Evolutionary conservation across 1,140 invertebrate species (phyloP).

Genomic region (Drosophila guanche): DNA sequence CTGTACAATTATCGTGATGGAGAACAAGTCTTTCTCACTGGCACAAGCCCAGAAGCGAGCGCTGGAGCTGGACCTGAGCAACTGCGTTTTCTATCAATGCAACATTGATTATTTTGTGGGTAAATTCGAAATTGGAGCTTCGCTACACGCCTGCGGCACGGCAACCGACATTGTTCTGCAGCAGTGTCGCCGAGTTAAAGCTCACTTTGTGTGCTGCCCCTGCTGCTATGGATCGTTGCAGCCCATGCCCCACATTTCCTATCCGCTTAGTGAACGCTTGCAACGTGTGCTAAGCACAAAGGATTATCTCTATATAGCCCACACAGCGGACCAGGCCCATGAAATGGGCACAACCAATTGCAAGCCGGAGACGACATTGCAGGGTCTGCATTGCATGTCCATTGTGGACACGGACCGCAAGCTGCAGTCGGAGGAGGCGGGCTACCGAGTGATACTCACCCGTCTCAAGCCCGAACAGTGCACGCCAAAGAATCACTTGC

Average conservation of each 20-base stretch:
- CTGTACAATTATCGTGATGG: constrained; percentile 91
- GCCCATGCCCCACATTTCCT: constrained; percentile 87
- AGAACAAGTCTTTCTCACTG: constrained; percentile 96
- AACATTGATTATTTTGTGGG: constrained; percentile 93
- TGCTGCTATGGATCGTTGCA: constrained; percentile 97
- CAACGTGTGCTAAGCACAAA: constrained; percentile 84
- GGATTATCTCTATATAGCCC: constrained; percentile 92
- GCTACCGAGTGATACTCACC: constrained; percentile 90
- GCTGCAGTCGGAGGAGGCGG: constrained; percentile 88
- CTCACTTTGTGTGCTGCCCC: constrained; percentile 95
- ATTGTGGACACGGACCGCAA: constrained; percentile 94
- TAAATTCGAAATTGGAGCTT: constrained; percentile 92
- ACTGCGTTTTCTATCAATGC: constrained; percentile 93
- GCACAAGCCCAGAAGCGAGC: constrained; percentile 89
- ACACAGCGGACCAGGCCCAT: constrained; percentile 94
- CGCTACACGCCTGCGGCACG: constrained; percentile 96
- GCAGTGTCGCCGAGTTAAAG: constrained; percentile 90
- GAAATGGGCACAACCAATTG: constrained; percentile 87
- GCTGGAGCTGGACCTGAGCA: constrained; percentile 87
- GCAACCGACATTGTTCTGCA: constrained; percentile 96
- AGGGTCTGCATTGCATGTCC: constrained; percentile 92
- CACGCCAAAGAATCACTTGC: constrained; percentile 96
- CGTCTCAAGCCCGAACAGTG: constrained; percentile 91
- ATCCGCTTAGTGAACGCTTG: constrained; percentile 88
- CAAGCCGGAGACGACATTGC: constrained; percentile 86